Evolutionary conservation across 23 tunicate species (phyloP), one percentile per base, ranked within the genome.

Genomic region (Ciona savignyi): DNA sequence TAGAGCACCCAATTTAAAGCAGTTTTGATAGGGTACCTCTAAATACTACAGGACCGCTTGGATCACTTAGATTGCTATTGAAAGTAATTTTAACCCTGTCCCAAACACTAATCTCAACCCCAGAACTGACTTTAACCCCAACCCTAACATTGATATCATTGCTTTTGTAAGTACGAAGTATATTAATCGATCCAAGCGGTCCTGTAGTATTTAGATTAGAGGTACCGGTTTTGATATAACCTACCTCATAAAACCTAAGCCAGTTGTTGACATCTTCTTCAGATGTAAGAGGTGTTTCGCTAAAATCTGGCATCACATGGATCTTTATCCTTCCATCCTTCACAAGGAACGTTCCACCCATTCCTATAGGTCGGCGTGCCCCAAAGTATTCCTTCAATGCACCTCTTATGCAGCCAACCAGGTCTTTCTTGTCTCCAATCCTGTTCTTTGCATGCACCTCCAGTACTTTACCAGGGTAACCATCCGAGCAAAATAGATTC

Each of bases 301-400:
- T 65, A 68, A 93, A 93, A 65, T 93, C 98, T 2, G 98, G 98
- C 98, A 93, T 93, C 25, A 93, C 98, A 63, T 93, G 98, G 34
- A 78, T 86, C 62, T 93, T 93, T 2, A 93, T 70, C 30, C 68
- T 86, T 26, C 98, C 98, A 1, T 32, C 42, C 30, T 86, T 82
- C 30, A 81, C 78, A 27, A 93, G 62, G 68, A 93, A 93, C 0
- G 83, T 76, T 60, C 98, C 98, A 0, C 98, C 98, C 94, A 93
- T 77, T 56, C 98, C 98, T 1, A 93, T 83, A 1, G 98, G 81
- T 30, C 75, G 76, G n/a, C 81, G 75, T 0, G 66, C 24, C 0
- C 95, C 98, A 66, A 78, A 91, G 65, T 80, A 83, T n/a, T 28
- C 64, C 30, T 77, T 64, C 23, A 93, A 19, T 2, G 92, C 89